Evolutionary conservation across 2,113 vertebrate species (phyloP), one percentile per base, ranked within the genome.

Genomic region (Percina caprodes): DNA sequence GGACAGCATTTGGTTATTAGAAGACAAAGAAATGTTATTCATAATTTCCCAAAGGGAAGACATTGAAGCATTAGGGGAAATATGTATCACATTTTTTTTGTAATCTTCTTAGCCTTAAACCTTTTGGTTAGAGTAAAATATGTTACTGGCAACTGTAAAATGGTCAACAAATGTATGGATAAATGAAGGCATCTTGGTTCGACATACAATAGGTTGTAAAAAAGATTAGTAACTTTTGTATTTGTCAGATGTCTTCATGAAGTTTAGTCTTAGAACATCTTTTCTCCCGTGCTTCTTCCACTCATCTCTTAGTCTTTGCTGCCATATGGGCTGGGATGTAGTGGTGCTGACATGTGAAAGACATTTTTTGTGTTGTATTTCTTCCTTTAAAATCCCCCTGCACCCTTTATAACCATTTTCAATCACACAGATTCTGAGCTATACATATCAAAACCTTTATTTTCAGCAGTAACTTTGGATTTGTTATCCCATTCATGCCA

Each of bases 381-480:
- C 18, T 15, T 21, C 19, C 52, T 66, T 19, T 62, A 54, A 63
- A 48, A 74, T 23, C 33, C 46, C 19, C 19, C 30, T 23, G 21
- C 3, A 18, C 19, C 63, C 7, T 10, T 21, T 39, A 49, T 76
- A 54, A 79, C 13, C 18, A 30, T 8, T 51, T 21, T 68, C 26
- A 35, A 10, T 55, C 49, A 14, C 6, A 46, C 19, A 45, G 23
- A 69, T 68, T 62, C 16, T 8, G 6, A 51, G n/a, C 24, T 45
- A 7, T 48, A 49, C 21, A 58, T 6, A 45, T n/a, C 5, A 48
- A 69, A 68, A 4, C 2, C 1, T 52, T 26, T 52, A 15, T 69
- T 67, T 60, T 12, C 33, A 48, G 67, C 72, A 24, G 26, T 8
- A 52, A n/a, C 46, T 75, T 77, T 54, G 60, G 59, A 75, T 69